These are phyloP conservation scores for Motacilla alba DNA, from an alignment of 2,113 vertebrate genomes.

Conservation along the genomic window DNA sequence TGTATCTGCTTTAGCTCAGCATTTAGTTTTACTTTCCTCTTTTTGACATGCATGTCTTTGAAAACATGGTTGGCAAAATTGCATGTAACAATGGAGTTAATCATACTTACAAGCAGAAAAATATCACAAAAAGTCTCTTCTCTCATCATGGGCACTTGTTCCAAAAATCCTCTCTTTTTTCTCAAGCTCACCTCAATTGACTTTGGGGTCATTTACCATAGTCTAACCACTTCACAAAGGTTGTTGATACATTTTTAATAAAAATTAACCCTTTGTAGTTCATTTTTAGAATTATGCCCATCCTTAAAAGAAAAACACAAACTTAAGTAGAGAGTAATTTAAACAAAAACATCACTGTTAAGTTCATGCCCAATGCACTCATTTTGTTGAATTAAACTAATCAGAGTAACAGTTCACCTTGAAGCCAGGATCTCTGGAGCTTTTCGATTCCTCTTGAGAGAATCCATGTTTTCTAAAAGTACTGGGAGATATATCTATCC, in stretches of 20 bases:
- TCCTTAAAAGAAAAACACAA: conserved; percentile 94
- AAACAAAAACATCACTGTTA: conserved; percentile 86
- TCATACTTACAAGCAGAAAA: conserved; percentile 98
- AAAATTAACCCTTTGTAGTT: conserved; percentile 96
- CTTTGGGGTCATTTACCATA: conserved; percentile 95
- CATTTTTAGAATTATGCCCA: conserved; percentile 93
- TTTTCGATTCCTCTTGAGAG: conserved; percentile 94
- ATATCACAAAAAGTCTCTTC: conserved; percentile 91
- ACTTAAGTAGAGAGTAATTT: conserved; percentile 92
- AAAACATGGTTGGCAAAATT: conserved; percentile 82
- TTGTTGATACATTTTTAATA: conserved; percentile 91
- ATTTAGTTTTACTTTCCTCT: conserved; percentile 71
- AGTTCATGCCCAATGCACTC: conserved; percentile 83
- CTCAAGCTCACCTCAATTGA: conserved; percentile 94
- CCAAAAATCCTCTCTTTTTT: conserved; percentile 95
- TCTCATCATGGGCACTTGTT: conserved; percentile 93
- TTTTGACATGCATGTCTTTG: conserved; percentile 82
- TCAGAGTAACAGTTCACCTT: conserved; percentile 94
- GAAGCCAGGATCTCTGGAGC: conserved; percentile 89
- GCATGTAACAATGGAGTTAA: conserved; percentile 84
- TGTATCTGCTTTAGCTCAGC: conserved; percentile 68
- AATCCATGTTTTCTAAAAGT: conserved; percentile 98
- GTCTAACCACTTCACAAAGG: conserved; percentile 94
- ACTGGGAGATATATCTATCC: conserved; percentile 99
- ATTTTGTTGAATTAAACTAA: conserved; percentile 73